Evolutionary conservation across 1,140 invertebrate genomes (phyloP).

Genomic region (Aradophagus sp.): DNA sequence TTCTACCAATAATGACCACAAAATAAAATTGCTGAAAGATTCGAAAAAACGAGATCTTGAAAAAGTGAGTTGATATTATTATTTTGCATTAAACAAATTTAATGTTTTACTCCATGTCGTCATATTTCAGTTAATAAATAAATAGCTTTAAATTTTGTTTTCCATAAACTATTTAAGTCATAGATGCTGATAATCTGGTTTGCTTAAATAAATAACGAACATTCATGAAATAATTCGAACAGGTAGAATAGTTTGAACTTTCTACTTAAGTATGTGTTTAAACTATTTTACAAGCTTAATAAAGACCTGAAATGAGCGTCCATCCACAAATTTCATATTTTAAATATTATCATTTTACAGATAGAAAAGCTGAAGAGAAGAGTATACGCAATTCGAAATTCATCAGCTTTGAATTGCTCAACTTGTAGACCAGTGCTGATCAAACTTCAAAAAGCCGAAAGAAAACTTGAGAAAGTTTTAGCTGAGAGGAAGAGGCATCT

Average conservation of each 20-base stretch:
- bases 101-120: neutral
- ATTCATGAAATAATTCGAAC: too few species aligned
- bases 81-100: neutral
- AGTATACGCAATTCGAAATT: constrained; percentile 80
- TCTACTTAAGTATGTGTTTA: too few species aligned
- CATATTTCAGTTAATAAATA: too few species aligned
- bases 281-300: too few species aligned
- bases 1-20: constrained; percentile 79
- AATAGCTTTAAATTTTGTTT: too few species aligned
- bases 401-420: constrained; percentile 79
- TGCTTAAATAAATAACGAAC: too few species aligned
- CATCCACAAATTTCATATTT: too few species aligned
- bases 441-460: constrained; percentile 77
- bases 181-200: too few species aligned
- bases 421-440: constrained; percentile 79
- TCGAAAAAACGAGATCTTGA: constrained; percentile 78
- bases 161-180: too few species aligned
- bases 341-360: too few species aligned
- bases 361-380: constrained; percentile 83
- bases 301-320: too few species aligned
- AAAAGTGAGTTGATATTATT: constrained; percentile 75
- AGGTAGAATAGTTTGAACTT: too few species aligned
- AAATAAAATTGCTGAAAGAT: constrained; percentile 78
- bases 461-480: constrained; percentile 75
- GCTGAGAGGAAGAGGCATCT: constrained; percentile 81